Conservation (phyloP, 1,140 invertebrate species). For the Coptotermes formosanus region DNA sequence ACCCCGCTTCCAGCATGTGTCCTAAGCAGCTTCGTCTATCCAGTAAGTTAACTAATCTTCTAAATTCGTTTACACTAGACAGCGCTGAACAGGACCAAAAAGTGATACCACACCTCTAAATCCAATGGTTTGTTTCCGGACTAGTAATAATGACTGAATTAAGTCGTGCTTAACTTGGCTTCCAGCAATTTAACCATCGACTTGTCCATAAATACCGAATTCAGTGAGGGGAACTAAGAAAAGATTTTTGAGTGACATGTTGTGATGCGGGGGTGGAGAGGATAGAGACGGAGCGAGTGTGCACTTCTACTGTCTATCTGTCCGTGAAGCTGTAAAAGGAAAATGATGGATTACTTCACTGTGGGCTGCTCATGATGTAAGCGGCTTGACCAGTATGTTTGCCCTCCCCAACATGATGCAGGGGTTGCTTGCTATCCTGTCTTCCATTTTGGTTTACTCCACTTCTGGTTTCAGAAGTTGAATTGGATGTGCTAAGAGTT, state of each 20-base stretch:
- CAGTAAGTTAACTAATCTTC: too few relatives aligned
- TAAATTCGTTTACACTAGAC: too few relatives aligned
- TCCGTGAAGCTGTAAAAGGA: conserved; percentile 11
- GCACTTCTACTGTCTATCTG: conserved; percentile 11
- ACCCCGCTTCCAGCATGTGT: too few relatives aligned
- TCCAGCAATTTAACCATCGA: not conserved
- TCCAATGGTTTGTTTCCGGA: too few relatives aligned
- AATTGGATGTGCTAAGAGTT: not conserved
- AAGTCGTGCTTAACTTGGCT: not conserved
- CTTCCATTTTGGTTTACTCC: conserved; percentile 6
- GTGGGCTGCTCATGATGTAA: not conserved
- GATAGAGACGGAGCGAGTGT: not conserved
- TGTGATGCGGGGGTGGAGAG: not conserved
- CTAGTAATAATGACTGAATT: too few relatives aligned
- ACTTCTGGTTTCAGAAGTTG: not conserved
- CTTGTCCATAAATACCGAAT: not conserved
- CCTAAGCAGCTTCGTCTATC: too few relatives aligned
- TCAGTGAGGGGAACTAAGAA: conserved; percentile 11
- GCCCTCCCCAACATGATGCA: not conserved
- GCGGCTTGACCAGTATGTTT: not conserved
- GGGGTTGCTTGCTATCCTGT: not conserved
- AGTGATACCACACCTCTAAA: too few relatives aligned
- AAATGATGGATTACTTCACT: conserved; percentile 9
- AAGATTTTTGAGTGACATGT: conserved; percentile 17
- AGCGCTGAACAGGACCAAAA: too few relatives aligned